These are phyloP conservation scores for Brachionus koreanus DNA, from an alignment of 1,140 invertebrate genomes.

Conservation along the genomic window DNA sequence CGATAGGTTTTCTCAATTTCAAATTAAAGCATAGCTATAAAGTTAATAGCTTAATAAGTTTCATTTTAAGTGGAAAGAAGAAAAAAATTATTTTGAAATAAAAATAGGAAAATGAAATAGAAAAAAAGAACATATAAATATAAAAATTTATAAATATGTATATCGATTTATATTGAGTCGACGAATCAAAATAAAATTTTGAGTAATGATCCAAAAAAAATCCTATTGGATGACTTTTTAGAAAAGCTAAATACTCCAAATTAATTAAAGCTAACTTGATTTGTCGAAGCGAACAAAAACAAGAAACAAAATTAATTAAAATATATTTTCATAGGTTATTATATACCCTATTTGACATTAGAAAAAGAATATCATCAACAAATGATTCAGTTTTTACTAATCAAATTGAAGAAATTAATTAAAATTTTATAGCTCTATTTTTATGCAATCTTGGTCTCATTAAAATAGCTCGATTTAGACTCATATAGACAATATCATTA, in stretches of 20 bases:
- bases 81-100: not conserved
- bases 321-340: slow-evolving; percentile 33
- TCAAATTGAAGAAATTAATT: slow-evolving; percentile 14
- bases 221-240: not conserved
- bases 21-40: not conserved
- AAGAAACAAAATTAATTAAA: slow-evolving; percentile 26
- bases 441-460: not conserved
- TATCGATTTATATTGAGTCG: not conserved
- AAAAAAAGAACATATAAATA: not conserved
- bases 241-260: not conserved
- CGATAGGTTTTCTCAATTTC: not conserved
- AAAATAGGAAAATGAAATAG: not conserved
- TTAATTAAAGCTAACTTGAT: slow-evolving; percentile 6
- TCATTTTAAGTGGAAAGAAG: slow-evolving; percentile 33
- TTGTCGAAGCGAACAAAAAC: not conserved
- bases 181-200: slow-evolving; percentile 4
- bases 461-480: not conserved
- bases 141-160: not conserved
- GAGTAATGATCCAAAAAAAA: not conserved
- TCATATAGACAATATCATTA: slow-evolving; percentile 18
- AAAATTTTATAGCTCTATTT: not conserved
- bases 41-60: slow-evolving; percentile 39
- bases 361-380: not conserved
- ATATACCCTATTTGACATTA: slow-evolving; percentile 20
- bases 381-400: not conserved